These are phyloP conservation scores for Drosophila paramelanica DNA, from an alignment of 2,888 invertebrate species.

Conservation along the genomic window DNA sequence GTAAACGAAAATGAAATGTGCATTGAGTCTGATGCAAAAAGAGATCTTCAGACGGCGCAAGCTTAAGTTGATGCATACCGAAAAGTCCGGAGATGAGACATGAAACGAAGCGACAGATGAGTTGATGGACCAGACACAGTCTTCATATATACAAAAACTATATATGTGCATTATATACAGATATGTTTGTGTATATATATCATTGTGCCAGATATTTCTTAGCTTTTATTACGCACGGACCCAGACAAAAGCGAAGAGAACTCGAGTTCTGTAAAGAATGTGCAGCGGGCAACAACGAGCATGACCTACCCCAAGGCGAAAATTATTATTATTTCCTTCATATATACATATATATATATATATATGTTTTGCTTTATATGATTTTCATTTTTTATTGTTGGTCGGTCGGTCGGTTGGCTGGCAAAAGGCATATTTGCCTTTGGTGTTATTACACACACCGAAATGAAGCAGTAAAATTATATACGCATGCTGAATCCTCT, in stretches of 20 bases:
- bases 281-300: slow-evolving; percentile 55
- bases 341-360: too few relatives aligned
- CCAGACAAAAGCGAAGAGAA: slow-evolving; percentile 38
- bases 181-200: slow-evolving; percentile 15
- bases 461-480: slow-evolving; percentile 71
- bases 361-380: slow-evolving; percentile 39
- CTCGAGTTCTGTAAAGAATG: slow-evolving; percentile 47
- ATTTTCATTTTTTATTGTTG: slow-evolving; percentile 49
- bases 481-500: slow-evolving; percentile 51
- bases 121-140: slow-evolving; percentile 38
- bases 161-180: slow-evolving; percentile 22
- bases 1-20: slow-evolving; percentile 55
- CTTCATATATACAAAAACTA: slow-evolving; percentile 11
- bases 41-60: slow-evolving; percentile 5
- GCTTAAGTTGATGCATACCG: slow-evolving; percentile 52
- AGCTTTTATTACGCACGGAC: slow-evolving; percentile 66
- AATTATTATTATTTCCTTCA: slow-evolving; percentile 75
- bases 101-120: slow-evolving; percentile 67
- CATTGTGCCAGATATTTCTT: slow-evolving; percentile 55
- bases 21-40: slow-evolving; percentile 18
- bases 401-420: slow-evolving; percentile 28
- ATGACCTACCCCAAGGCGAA: slow-evolving; percentile 83
- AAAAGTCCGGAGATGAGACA: slow-evolving; percentile 64
- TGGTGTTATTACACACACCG: slow-evolving; percentile 61
- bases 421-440: slow-evolving; percentile 61